Percentiles rank a stretch among this genome's conserved stretches.
Conservation (phyloP, 1,140 invertebrate species). For the Gryon sp. region DNA sequence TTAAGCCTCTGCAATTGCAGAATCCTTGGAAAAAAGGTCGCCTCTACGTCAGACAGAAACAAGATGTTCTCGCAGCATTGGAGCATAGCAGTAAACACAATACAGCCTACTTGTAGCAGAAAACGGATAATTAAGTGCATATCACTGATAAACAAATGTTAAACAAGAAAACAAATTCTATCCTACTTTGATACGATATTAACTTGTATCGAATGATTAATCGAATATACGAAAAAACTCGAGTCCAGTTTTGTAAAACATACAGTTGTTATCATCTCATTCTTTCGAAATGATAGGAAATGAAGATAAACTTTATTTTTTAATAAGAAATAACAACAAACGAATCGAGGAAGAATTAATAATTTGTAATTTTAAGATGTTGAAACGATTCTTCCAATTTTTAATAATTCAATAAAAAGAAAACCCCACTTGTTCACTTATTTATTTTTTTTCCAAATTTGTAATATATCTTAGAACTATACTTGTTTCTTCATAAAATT, state of each 20-base stretch:
- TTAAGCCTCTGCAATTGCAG: constrained; percentile 93
- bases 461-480: too few relatives aligned
- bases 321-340: constrained; percentile 9
- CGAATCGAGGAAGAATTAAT: too few relatives aligned
- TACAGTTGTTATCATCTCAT: constrained; percentile 38
- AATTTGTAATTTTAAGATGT: too few relatives aligned
- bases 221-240: too few relatives aligned
- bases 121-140: constrained; percentile 37
- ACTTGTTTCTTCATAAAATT: too few relatives aligned
- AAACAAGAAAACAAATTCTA: neutral
- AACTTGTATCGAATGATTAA: too few relatives aligned
- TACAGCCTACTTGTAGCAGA: constrained; percentile 80
- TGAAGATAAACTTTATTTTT: constrained; percentile 49
- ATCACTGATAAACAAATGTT: constrained; percentile 17
- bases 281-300: constrained; percentile 6
- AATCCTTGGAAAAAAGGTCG: constrained; percentile 97
- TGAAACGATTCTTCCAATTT: too few relatives aligned
- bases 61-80: constrained; percentile 91
- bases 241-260: constrained; percentile 54
- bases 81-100: constrained; percentile 90
- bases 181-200: too few relatives aligned
- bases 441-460: too few relatives aligned
- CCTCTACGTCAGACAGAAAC: constrained; percentile 93
- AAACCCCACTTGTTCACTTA: too few relatives aligned
- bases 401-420: too few relatives aligned